Evolutionary conservation across 2,888 invertebrate genomes (phyloP).

Genomic region (Tuberolachnus salignus): DNA sequence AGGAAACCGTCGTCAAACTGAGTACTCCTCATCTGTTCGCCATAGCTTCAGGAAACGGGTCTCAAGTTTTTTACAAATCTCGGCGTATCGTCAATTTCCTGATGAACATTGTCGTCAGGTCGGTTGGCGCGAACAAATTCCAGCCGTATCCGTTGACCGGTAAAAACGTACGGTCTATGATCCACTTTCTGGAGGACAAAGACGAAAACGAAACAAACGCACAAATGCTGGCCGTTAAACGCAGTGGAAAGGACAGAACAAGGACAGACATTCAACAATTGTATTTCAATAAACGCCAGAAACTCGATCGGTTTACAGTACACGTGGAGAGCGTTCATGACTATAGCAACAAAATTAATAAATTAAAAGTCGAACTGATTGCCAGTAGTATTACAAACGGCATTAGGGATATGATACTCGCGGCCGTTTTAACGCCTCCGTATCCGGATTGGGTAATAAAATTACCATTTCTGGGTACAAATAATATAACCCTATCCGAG

Average conservation of each 20-base stretch:
- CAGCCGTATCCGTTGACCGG: conserved; percentile 23
- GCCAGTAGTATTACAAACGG: conserved; percentile 6
- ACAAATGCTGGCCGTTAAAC: not conserved
- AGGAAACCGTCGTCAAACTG: not conserved
- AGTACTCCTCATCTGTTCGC: conserved; percentile 19
- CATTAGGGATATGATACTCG: conserved; percentile 44
- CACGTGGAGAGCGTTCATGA: conserved; percentile 1
- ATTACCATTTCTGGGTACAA: conserved; percentile 28
- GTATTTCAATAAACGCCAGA: not conserved
- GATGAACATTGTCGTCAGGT: conserved; percentile 36
- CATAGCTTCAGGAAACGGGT: conserved; percentile 17
- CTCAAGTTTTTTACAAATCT: conserved; percentile 33
- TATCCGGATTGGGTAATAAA: conserved; percentile 35
- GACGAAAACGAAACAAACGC: not conserved
- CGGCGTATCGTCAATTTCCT: not conserved
- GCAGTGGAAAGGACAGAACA: not conserved
- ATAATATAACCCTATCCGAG: too few species aligned
- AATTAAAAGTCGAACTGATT: not conserved
- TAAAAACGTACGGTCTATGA: conserved; percentile 25
- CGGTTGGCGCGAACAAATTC: conserved; percentile 21
- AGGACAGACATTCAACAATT: not conserved
- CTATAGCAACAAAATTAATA: not conserved
- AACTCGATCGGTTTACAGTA: conserved; percentile 18
- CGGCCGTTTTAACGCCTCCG: conserved; percentile 22
- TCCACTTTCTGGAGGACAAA: conserved; percentile 21